Percentiles rank a stretch among this genome's conserved stretches.
Evolutionary conservation across 2,797 vertebrate genomes (phyloP).

Genomic region (Cyprinella venusta): DNA sequence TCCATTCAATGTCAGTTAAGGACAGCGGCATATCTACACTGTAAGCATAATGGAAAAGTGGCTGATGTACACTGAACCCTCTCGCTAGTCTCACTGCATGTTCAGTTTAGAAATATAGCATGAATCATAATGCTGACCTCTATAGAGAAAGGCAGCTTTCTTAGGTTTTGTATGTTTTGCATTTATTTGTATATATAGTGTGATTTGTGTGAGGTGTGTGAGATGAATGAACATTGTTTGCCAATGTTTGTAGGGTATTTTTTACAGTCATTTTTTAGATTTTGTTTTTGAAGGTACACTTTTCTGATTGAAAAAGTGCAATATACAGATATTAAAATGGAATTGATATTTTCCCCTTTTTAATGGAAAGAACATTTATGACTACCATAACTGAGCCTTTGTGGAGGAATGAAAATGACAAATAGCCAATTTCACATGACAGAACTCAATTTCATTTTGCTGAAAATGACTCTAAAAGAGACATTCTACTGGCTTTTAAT

Average conservation of each 20-base stretch:
- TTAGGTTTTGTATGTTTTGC: background rate
- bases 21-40: constrained; percentile 54
- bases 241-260: background rate
- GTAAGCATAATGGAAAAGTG: constrained; percentile 57
- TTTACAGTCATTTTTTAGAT: constrained; percentile 7
- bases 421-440: constrained; percentile 48
- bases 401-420: constrained; percentile 58
- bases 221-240: background rate
- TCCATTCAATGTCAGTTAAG: constrained; percentile 69
- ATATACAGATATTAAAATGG: background rate
- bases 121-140: background rate
- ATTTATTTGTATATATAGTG: background rate
- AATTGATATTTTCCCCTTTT: background rate
- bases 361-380: constrained; percentile 6
- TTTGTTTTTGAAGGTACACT: background rate
- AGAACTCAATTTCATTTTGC: constrained; percentile 38
- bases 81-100: background rate
- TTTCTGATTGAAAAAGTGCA: background rate
- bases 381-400: constrained; percentile 54
- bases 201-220: background rate
- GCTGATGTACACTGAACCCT: constrained; percentile 24
- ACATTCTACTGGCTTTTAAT: background rate
- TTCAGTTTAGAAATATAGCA: background rate
- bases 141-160: background rate
- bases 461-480: constrained; percentile 38